These are phyloP conservation scores for Caerostris extrusa DNA, from an alignment of 1,140 invertebrate genomes.

Conservation along the genomic window DNA sequence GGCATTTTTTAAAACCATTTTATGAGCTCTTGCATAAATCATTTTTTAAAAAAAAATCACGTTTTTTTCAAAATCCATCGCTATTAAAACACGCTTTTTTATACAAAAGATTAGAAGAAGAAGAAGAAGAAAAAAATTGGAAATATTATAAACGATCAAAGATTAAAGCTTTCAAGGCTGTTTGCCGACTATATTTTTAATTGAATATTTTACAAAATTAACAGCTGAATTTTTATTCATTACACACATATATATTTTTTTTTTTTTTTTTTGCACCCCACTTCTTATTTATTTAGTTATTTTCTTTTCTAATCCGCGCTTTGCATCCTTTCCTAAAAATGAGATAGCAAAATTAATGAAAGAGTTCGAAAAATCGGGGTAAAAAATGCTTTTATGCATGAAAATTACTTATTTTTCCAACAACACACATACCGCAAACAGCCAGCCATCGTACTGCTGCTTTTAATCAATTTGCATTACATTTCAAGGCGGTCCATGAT, in stretches of 20 bases:
- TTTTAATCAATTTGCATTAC: conserved; percentile 78
- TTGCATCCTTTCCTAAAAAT: conserved; percentile 64
- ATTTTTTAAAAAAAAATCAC: conserved; percentile 24
- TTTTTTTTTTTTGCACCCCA: not conserved
- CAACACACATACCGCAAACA: conserved; percentile 57
- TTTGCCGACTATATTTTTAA: conserved; percentile 71
- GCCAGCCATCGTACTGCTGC: conserved; percentile 48
- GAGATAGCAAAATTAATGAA: conserved; percentile 75
- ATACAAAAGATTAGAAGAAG: not conserved
- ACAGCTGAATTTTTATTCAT: conserved; percentile 44
- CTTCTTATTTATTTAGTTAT: not conserved
- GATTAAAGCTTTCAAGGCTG: conserved; percentile 57
- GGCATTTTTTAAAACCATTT: not conserved
- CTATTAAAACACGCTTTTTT: conserved; percentile 27
- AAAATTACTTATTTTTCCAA: conserved; percentile 75
- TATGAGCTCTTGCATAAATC: not conserved
- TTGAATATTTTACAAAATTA: conserved; percentile 77
- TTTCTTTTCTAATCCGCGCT: conserved; percentile 52
- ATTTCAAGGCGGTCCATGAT: conserved; percentile 73
- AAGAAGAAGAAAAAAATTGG: not conserved
- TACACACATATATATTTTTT: not conserved
- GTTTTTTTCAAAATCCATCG: not conserved
- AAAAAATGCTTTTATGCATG: conserved; percentile 70
- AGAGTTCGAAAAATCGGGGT: conserved; percentile 43
- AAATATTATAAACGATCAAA: conserved; percentile 43